phyloP scores from a whole-genome alignment of 1,140 invertebrate species.

The Zaprionus capensis region DNA sequence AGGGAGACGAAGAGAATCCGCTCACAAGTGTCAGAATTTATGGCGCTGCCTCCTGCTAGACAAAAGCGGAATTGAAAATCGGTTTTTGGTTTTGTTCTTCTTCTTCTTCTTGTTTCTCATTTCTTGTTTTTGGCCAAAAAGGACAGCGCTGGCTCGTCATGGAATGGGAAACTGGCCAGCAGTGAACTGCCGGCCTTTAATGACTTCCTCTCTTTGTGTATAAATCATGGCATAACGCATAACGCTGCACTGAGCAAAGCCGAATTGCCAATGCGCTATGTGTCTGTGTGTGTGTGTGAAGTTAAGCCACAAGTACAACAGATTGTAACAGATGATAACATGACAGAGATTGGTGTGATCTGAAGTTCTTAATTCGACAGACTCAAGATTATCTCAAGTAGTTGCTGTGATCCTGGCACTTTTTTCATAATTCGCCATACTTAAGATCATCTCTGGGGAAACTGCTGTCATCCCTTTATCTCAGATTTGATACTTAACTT shows the following conservation, averaged over 20 bases:
- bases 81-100: background rate
- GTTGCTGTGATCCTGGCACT: background rate
- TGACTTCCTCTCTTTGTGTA: slow-evolving; percentile 59
- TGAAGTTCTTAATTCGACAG: background rate
- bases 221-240: slow-evolving; percentile 6
- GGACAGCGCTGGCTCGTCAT: background rate
- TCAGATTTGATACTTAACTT: background rate
- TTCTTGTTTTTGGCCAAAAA: slow-evolving; percentile 41
- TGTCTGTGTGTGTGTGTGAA: too few species aligned
- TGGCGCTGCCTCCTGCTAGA: slow-evolving; percentile 53
- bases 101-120: slow-evolving; percentile 17
- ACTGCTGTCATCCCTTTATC: background rate
- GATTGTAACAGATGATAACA: background rate
- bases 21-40: slow-evolving; percentile 57
- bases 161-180: background rate
- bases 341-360: background rate
- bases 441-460: background rate
- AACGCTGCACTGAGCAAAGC: background rate
- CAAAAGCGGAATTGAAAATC: slow-evolving; percentile 64
- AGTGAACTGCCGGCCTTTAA: slow-evolving; percentile 52
- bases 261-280: slow-evolving; percentile 4
- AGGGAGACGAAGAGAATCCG: slow-evolving; percentile 5
- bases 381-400: background rate
- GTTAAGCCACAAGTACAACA: background rate
- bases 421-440: background rate